Base-by-base conservation (phyloP, 2,113 vertebrate genomes). In the Phasianus colchicus region DNA sequence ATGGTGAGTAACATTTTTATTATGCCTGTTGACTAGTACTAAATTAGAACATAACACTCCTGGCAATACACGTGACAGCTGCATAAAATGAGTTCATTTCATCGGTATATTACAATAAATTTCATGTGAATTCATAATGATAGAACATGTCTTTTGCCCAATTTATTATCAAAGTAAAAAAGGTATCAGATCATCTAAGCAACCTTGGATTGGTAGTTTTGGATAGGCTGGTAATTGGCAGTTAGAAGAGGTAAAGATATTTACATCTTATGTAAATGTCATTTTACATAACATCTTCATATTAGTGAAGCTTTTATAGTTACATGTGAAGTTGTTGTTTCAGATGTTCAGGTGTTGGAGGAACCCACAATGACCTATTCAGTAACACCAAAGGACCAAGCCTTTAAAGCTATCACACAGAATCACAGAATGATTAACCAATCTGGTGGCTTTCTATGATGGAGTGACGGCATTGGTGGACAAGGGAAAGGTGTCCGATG, bases 61-160 rank as follows among this genome's bases (percentile, higher is more conserved):
- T 92, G 40, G 43, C 79, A 94, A 81, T 42, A 42, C 77, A 89
- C 15, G 20, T 13, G 69, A 66, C 86, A 93, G 80, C 47, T 84
- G 72, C 71, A 80, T 73, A 29, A 95, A 86, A 83, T 75, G 4
- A 93, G 86, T 96, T 95, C 64, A 48, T 92, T 95, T 88, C 76
- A 67, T 94, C 65, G 69, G n/a, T 36, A 40, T 72, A 45, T 94
- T 96, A 80, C 48, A 73, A 87, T 90, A 92, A 93, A 95, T 96
- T 65, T 8, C 70, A 32, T 30, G 40, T 92, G 91, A 93, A 95
- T 95, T 95, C 76, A 79, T 94, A 90, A 96, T 92, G 73, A 74
- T 78, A 80, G 45, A 95, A 47, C 29, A 60, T 8, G 77, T 94
- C 43, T 77, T 75, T 86, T 57, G 58, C 29, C 52, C 80, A 71